A percentile compares a stretch with the other conserved stretches of the same genome.
These are phyloP conservation scores for Recurvirostra avosetta DNA, from an alignment of 2,113 vertebrate species.

Conservation along the genomic window DNA sequence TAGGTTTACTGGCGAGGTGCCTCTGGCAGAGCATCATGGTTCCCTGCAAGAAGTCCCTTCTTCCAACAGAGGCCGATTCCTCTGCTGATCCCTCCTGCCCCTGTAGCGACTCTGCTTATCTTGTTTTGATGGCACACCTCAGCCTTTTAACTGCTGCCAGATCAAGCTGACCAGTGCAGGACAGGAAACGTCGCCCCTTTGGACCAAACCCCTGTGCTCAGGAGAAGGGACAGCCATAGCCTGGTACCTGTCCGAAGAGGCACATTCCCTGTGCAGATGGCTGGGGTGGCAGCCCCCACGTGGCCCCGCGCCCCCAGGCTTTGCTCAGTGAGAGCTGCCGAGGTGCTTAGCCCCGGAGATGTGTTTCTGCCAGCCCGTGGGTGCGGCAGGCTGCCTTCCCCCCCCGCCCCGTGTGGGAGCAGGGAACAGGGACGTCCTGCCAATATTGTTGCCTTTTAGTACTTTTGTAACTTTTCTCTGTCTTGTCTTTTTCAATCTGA, in stretches of 20 bases:
- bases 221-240: not conserved
- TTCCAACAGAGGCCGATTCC: not conserved
- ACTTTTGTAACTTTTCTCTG: constrained; percentile 62
- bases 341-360: not conserved
- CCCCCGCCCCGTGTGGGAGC: rapidly evolving
- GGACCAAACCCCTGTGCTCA: not conserved
- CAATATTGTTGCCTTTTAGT: constrained; percentile 36
- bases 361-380: not conserved
- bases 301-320: not conserved
- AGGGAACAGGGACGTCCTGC: not conserved
- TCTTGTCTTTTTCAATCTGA: constrained; percentile 29
- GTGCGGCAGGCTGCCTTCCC: not conserved
- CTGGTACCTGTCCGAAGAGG: not conserved
- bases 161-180: not conserved
- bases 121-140: not conserved
- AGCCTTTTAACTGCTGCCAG: constrained; percentile 19
- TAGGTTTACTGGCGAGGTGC: not conserved
- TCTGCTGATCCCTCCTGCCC: not conserved
- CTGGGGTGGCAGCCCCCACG: not conserved
- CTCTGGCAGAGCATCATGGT: not conserved
- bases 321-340: not conserved
- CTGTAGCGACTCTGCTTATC: not conserved
- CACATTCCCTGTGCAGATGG: not conserved
- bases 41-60: not conserved
- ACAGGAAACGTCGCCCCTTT: not conserved